Percentiles rank a stretch among this genome's conserved stretches.
Evolutionary conservation across 2,797 vertebrate species (phyloP).

Genomic region (Delichon dasypus): DNA sequence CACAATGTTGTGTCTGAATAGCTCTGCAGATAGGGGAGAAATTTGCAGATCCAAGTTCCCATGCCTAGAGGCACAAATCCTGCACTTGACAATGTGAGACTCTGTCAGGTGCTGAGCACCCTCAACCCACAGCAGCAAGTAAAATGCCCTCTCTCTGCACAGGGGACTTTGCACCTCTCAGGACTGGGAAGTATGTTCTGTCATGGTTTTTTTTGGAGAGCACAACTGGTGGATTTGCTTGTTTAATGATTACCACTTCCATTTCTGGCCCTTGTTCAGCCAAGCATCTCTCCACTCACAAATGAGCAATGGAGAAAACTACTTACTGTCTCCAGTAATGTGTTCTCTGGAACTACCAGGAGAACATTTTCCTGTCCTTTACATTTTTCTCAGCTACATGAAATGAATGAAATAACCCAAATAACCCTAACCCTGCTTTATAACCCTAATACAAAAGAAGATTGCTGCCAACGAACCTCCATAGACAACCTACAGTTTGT

Average conservation of each 20-base stretch:
- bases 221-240: conserved; percentile 12
- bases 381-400: not conserved
- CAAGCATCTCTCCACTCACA: not conserved
- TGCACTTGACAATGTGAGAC: not conserved
- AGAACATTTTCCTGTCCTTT: not conserved
- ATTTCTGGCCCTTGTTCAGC: conserved; percentile 43
- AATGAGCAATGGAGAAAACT: conserved; percentile 15
- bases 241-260: conserved; percentile 57
- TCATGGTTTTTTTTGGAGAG: conserved; percentile 6
- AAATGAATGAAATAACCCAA: not conserved
- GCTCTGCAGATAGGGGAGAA: not conserved
- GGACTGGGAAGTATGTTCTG: not conserved
- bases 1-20: conserved; percentile 1
- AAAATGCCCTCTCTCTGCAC: not conserved
- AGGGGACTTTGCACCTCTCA: not conserved
- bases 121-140: not conserved
- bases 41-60: not conserved
- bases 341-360: not conserved
- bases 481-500: not conserved
- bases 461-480: not conserved
- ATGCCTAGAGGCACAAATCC: not conserved
- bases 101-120: not conserved
- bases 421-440: not conserved
- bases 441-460: not conserved
- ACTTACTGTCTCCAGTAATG: conserved; percentile 4